phyloP scores from a whole-genome alignment of 2,888 invertebrate genomes.

The Epinotia brunnichana region DNA sequence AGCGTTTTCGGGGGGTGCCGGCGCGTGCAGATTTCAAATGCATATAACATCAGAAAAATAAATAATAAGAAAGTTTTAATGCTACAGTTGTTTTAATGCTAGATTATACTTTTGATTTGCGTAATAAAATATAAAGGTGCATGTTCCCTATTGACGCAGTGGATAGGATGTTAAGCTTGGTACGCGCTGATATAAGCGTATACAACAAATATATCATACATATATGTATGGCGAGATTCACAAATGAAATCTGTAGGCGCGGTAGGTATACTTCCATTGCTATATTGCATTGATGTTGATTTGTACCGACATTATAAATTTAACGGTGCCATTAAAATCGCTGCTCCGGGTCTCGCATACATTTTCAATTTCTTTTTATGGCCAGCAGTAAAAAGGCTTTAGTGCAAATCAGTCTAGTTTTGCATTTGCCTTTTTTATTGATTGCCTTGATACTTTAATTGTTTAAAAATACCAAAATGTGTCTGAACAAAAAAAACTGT shows the following conservation, averaged over 20 bases:
- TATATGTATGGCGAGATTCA: background rate
- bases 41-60: too few species aligned
- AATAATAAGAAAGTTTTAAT: too few species aligned
- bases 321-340: conserved; percentile 37
- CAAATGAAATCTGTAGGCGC: background rate
- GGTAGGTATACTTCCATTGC: background rate
- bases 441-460: background rate
- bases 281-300: conserved; percentile 8
- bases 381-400: conserved; percentile 27
- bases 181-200: too few species aligned
- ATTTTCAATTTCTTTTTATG: conserved; percentile 41
- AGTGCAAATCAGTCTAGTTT: conserved; percentile 31
- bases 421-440: conserved; percentile 11
- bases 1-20: too few species aligned
- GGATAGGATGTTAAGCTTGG: too few species aligned
- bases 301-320: conserved; percentile 26
- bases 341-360: conserved; percentile 29
- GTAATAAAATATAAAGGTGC: too few species aligned
- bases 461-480: background rate
- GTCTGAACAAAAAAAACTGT: too few species aligned
- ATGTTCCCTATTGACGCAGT: too few species aligned
- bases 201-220: too few species aligned
- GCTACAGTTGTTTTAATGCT: too few species aligned
- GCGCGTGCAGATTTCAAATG: too few species aligned
- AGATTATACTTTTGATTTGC: too few species aligned